Evolutionary conservation across 1,140 invertebrate species (phyloP).

Genomic region (Ditylenchus dipsaci): DNA sequence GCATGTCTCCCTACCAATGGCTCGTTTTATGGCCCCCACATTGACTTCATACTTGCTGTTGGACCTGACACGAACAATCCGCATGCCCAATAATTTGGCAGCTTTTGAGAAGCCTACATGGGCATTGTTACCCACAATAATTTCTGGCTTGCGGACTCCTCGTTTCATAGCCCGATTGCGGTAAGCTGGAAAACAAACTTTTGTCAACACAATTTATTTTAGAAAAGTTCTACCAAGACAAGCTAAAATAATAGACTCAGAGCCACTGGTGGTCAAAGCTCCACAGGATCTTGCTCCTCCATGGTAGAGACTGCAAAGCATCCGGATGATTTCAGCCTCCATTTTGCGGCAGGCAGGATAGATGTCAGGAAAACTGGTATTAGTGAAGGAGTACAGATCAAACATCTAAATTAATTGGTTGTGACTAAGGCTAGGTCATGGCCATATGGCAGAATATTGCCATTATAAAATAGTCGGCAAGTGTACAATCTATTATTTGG

Average conservation of each 20-base stretch:
- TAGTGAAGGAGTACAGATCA: conserved; percentile 35
- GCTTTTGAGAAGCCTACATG: conserved; percentile 97
- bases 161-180: conserved; percentile 75
- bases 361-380: conserved; percentile 39
- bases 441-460: too few species aligned
- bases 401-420: conserved; percentile 47
- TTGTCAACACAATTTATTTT: not conserved
- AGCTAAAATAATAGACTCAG: conserved; percentile 51
- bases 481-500: too few species aligned
- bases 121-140: conserved; percentile 79
- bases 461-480: too few species aligned
- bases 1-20: conserved; percentile 81
- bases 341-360: conserved; percentile 83
- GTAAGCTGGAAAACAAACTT: conserved; percentile 76
- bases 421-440: too few species aligned
- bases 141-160: conserved; percentile 82
- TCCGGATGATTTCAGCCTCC: conserved; percentile 92
- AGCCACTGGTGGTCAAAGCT: conserved; percentile 66
- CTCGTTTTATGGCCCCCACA: conserved; percentile 72
- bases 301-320: conserved; percentile 79
- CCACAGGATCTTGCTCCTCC: conserved; percentile 79
- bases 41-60: conserved; percentile 69
- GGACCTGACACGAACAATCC: conserved; percentile 73
- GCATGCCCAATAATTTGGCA: conserved; percentile 77
- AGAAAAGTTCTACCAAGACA: conserved; percentile 48